Conservation (phyloP, 2,113 vertebrate genomes). For the Pteruthius melanotis region DNA sequence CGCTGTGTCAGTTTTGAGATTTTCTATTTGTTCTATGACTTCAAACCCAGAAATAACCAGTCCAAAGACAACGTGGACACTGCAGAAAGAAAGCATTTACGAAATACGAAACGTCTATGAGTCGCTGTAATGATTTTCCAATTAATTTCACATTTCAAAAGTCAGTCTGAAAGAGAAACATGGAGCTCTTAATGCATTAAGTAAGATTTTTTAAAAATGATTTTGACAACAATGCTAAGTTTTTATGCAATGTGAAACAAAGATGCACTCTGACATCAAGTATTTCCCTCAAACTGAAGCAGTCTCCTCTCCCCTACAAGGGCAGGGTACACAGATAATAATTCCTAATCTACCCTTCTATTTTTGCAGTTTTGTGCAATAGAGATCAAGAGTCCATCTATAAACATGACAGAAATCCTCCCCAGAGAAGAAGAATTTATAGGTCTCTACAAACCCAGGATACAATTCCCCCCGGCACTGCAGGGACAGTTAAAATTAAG, state of each 20-base stretch:
- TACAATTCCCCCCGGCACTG: background rate
- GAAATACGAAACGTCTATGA: background rate
- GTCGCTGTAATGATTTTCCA: background rate
- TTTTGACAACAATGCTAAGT: background rate
- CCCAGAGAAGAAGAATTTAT: background rate
- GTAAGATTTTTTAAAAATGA: fast-evolving
- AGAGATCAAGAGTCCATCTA: background rate
- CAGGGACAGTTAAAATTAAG: background rate
- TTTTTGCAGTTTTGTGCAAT: background rate
- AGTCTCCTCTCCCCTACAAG: background rate
- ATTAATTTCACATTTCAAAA: background rate
- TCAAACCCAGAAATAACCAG: slow-evolving; percentile 96
- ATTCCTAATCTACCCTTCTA: background rate
- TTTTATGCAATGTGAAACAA: background rate
- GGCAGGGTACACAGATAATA: background rate
- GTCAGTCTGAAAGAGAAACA: background rate
- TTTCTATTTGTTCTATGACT: slow-evolving; percentile 95
- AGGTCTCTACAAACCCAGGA: background rate
- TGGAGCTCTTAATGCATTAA: background rate
- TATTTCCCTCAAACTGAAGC: background rate
- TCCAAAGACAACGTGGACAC: slow-evolving; percentile 97
- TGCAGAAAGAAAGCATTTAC: slow-evolving; percentile 58
- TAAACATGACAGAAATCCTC: background rate
- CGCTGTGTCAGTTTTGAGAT: slow-evolving; percentile 92
- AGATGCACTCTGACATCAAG: background rate